A percentile compares a stretch with the other conserved stretches of the same genome.
Evolutionary conservation across 37 sponge, comb jelly and placozoan genomes (phyloP).

Genomic region (Axinella damicornis): DNA sequence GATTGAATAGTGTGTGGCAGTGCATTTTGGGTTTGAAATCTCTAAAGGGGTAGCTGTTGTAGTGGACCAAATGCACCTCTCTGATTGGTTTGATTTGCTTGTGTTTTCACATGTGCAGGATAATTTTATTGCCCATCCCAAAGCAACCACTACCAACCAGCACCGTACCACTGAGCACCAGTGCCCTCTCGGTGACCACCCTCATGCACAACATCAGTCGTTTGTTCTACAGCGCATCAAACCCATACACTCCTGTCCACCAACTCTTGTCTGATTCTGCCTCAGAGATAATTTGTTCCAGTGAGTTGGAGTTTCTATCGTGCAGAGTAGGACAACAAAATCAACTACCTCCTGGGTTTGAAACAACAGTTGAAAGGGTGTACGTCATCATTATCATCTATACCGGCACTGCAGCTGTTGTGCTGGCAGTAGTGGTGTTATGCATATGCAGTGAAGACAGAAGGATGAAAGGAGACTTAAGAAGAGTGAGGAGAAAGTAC

Average conservation of each 20-base stretch:
- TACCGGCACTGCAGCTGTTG: background rate
- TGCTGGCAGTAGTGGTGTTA: background rate
- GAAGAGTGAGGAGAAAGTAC: too few relatives aligned
- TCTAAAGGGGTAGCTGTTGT: too few relatives aligned
- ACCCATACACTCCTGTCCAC: conserved; percentile 2
- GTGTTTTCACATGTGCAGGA: background rate
- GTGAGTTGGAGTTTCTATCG: background rate
- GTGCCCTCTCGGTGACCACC: background rate
- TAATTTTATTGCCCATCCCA: background rate
- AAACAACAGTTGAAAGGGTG: background rate
- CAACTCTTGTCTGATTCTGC: conserved; percentile 9
- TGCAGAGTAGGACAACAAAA: background rate
- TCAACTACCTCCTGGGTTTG: conserved; percentile 6
- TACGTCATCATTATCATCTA: conserved; percentile 29
- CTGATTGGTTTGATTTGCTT: too few relatives aligned
- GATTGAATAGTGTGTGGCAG: too few relatives aligned
- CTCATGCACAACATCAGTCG: background rate
- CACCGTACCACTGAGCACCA: background rate
- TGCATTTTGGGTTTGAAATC: too few relatives aligned
- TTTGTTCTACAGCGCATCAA: background rate
- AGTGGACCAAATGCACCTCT: too few relatives aligned
- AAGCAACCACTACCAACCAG: background rate
- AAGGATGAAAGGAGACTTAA: conserved; percentile 5
- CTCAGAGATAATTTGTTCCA: conserved; percentile 2
- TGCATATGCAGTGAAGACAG: conserved; percentile 30